Evolutionary conservation across 1,140 invertebrate genomes (phyloP).

Genomic region (Leptinotarsa undecemlineata): DNA sequence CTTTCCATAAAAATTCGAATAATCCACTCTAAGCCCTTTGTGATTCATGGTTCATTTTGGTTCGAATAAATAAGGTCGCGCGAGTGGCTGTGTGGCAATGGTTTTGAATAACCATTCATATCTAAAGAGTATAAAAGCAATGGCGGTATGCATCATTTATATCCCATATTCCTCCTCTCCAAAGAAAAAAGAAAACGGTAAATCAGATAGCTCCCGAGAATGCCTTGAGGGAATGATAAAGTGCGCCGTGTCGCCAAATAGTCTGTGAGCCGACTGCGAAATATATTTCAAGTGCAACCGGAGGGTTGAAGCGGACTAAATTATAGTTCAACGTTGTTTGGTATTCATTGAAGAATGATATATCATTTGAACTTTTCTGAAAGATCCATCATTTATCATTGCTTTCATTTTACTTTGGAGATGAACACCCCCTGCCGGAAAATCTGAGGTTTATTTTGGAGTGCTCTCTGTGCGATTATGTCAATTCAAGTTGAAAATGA

Average conservation of each 20-base stretch:
- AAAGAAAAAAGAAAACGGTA: neutral
- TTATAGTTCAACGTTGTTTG: no score
- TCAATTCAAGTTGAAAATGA: no score
- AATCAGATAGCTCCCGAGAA: conserved; percentile 1
- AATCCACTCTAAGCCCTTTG: neutral
- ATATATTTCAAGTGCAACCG: no score
- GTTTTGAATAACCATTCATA: neutral
- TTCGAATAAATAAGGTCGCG: neutral
- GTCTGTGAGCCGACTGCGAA: neutral
- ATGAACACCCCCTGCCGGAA: no score
- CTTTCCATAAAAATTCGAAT: no score
- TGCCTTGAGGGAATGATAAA: neutral
- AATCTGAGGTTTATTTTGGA: no score
- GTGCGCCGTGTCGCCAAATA: neutral
- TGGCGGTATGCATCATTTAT: conserved; percentile 5
- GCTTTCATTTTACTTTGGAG: no score
- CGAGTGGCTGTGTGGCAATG: neutral
- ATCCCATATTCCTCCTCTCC: neutral
- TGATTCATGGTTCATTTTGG: conserved; percentile 1
- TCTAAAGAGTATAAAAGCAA: neutral
- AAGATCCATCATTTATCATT: no score
- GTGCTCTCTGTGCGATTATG: no score
- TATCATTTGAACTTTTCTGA: no score
- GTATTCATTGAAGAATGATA: no score
- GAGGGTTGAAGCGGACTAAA: no score